Conservation (phyloP, 2,888 invertebrate genomes). For the Laothoe populi region DNA sequence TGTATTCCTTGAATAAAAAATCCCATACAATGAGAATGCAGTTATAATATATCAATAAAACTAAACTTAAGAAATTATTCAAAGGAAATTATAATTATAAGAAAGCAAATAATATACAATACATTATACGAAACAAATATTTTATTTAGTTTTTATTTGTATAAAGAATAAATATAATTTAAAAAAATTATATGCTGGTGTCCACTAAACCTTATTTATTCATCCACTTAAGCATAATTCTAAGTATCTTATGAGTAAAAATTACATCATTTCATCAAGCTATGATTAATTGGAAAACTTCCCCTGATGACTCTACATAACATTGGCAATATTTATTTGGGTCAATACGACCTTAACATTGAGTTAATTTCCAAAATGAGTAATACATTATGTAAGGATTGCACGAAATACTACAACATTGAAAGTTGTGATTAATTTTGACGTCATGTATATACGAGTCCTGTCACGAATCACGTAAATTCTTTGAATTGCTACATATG, state of each 20-base stretch:
- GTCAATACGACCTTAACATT: conserved; percentile 22
- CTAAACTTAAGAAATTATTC: no score
- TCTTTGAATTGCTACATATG: background rate
- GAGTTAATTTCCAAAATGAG: conserved; percentile 25
- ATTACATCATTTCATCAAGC: conserved; percentile 5
- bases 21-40: background rate
- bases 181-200: background rate
- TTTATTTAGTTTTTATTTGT: no score
- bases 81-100: no score
- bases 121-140: no score
- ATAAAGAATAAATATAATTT: no score
- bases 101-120: no score
- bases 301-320: conserved; percentile 12
- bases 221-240: background rate
- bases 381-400: conserved; percentile 18
- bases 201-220: background rate
- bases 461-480: background rate
- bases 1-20: background rate
- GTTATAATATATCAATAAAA: no score
- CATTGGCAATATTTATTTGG: conserved; percentile 20
- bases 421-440: conserved; percentile 20
- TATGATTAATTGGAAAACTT: background rate
- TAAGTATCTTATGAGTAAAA: background rate
- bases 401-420: conserved; percentile 15
- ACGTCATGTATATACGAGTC: conserved; percentile 4